Percentiles rank a stretch among this genome's conserved stretches.
phyloP scores from a whole-genome alignment of 2,113 vertebrate species.

The Pyrgilauda ruficollis region DNA sequence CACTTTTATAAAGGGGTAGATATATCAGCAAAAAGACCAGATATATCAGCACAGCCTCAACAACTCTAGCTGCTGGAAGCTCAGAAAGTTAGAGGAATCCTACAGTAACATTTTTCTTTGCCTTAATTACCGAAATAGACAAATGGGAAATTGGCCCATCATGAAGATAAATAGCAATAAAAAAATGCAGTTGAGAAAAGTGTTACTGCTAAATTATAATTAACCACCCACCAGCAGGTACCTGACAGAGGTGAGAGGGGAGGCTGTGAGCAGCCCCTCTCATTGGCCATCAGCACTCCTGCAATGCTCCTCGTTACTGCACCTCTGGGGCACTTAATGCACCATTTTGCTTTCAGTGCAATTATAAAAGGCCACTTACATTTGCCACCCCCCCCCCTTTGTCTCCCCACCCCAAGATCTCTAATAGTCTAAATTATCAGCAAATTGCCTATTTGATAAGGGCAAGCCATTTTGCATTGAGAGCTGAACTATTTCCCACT shows the following conservation, averaged over 20 bases:
- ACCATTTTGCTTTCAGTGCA: constrained; percentile 67
- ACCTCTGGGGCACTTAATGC: constrained; percentile 51
- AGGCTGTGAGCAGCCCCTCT: constrained; percentile 15
- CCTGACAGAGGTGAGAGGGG: constrained; percentile 64
- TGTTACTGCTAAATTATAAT: constrained; percentile 66
- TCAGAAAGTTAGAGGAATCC: constrained; percentile 14
- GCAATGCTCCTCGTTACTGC: constrained; percentile 37
- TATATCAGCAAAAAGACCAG: not conserved
- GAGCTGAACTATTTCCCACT: constrained; percentile 69
- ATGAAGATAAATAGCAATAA: constrained; percentile 76
- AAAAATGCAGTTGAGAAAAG: constrained; percentile 48
- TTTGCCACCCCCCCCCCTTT: constrained; percentile 4
- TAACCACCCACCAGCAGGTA: constrained; percentile 68
- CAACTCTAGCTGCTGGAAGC: not conserved
- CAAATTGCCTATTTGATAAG: constrained; percentile 75
- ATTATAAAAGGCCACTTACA: constrained; percentile 71
- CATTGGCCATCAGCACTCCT: constrained; percentile 3
- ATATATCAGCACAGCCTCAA: not conserved
- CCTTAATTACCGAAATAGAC: constrained; percentile 71
- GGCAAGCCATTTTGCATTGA: constrained; percentile 73
- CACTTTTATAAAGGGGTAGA: too few relatives aligned
- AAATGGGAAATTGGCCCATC: constrained; percentile 70
- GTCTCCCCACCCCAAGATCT: constrained; percentile 65
- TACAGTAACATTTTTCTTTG: constrained; percentile 66
- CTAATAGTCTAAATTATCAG: constrained; percentile 71